These are phyloP conservation scores for Herpailurus yagouaroundi DNA, from an alignment of 2,113 vertebrate genomes.

Conservation along the genomic window DNA sequence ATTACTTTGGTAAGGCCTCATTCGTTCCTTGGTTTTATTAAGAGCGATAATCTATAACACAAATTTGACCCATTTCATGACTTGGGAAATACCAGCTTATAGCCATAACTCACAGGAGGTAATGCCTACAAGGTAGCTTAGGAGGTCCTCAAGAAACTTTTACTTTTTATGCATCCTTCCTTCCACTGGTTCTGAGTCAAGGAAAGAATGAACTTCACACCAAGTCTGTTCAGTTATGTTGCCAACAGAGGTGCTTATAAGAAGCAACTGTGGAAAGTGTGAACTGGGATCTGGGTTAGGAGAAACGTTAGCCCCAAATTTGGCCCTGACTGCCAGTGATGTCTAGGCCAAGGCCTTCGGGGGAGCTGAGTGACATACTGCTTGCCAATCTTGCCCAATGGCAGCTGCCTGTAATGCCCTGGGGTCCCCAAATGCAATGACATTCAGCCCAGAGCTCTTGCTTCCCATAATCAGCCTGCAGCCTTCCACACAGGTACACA, in stretches of 20 bases:
- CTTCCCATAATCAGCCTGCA: background rate
- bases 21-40: conserved; percentile 99
- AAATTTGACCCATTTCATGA: background rate
- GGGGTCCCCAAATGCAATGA: background rate
- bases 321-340: background rate
- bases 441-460: background rate
- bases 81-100: background rate
- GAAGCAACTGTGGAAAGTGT: background rate
- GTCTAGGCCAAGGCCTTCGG: background rate
- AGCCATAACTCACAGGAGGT: background rate
- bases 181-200: background rate
- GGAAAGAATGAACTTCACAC: background rate
- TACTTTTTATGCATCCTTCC: background rate
- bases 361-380: background rate
- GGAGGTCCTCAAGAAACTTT: background rate
- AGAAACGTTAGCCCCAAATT: background rate
- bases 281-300: background rate
- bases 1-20: conserved; percentile 95
- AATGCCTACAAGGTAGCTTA: background rate
- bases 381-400: background rate
- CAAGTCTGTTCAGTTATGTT: background rate
- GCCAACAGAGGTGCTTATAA: background rate
- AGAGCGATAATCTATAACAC: conserved; percentile 94
- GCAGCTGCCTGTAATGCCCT: background rate
- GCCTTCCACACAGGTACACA: background rate